phyloP scores from a whole-genome alignment of 2,113 vertebrate species.

The Hemiscyllium ocellatum region DNA sequence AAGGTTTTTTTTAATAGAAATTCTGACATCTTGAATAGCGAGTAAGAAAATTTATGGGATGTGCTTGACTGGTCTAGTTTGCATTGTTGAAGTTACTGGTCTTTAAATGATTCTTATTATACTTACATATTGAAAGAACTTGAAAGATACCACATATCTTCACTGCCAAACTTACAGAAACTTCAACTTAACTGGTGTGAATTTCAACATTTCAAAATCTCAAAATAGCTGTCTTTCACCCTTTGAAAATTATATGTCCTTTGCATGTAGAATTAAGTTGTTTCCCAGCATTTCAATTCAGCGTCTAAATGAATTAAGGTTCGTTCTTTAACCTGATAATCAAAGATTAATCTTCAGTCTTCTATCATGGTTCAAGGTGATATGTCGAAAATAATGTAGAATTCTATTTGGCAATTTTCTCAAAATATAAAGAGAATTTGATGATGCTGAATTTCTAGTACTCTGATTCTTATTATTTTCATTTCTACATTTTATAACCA shows the following conservation, averaged over 20 bases:
- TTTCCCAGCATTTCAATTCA: neutral
- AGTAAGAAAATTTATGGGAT: neutral
- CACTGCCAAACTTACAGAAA: neutral
- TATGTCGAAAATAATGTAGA: neutral
- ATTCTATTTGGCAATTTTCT: neutral
- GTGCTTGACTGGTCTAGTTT: neutral
- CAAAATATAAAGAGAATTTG: too few relatives aligned
- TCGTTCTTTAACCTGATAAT: constrained; percentile 10
- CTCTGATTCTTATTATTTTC: neutral
- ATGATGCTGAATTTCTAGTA: neutral
- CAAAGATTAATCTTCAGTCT: neutral
- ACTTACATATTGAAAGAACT: neutral
- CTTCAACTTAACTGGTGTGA: neutral
- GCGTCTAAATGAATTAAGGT: neutral
- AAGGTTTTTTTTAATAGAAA: neutral
- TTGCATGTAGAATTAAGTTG: neutral
- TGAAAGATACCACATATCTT: neutral
- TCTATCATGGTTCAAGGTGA: neutral
- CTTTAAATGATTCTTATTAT: neutral
- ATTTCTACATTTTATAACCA: neutral
- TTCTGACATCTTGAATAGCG: neutral
- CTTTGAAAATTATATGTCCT: neutral
- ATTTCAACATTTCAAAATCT: constrained; percentile 29
- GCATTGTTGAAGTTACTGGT: neutral
- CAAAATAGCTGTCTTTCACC: constrained; percentile 11